Percentiles rank a stretch among this genome's conserved stretches.
Evolutionary conservation across 2,888 invertebrate species (phyloP).

Genomic region (Pinctada fucata): DNA sequence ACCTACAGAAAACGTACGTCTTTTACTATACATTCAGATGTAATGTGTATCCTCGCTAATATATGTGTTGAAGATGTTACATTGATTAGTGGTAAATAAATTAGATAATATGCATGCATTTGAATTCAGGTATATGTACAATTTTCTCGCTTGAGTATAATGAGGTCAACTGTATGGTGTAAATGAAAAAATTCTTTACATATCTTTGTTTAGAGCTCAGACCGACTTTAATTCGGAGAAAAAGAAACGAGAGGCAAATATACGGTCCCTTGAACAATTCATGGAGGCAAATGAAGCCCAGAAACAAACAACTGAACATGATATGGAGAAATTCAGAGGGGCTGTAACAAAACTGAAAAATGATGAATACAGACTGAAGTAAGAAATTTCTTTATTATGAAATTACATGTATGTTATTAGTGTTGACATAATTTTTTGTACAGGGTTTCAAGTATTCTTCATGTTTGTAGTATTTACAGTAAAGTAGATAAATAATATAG

Average conservation of each 20-base stretch:
- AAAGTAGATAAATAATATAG: too few relatives aligned
- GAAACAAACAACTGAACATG: conserved; percentile 64
- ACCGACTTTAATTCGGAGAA: conserved; percentile 70
- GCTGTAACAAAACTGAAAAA: conserved; percentile 65
- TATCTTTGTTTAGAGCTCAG: conserved; percentile 59
- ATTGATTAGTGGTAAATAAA: too few relatives aligned
- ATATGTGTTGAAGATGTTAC: too few relatives aligned
- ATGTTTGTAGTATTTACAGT: too few relatives aligned
- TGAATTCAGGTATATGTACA: not conserved
- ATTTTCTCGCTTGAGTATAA: too few relatives aligned
- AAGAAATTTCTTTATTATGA: too few relatives aligned
- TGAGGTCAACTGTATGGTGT: too few relatives aligned
- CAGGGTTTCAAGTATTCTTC: too few relatives aligned
- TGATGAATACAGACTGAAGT: conserved; percentile 62
- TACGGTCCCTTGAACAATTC: conserved; percentile 73
- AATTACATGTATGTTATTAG: not conserved
- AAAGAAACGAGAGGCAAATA: conserved; percentile 59
- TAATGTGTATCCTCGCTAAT: too few relatives aligned
- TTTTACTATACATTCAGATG: not conserved
- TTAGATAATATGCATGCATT: too few relatives aligned
- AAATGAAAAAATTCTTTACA: too few relatives aligned
- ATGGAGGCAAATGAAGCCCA: conserved; percentile 54
- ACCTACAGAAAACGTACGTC: conserved; percentile 67
- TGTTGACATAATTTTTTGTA: too few relatives aligned
- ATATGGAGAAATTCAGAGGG: conserved; percentile 63